Base-by-base conservation (phyloP, 2,797 vertebrate species). In the Streptopelia turtur region DNA sequence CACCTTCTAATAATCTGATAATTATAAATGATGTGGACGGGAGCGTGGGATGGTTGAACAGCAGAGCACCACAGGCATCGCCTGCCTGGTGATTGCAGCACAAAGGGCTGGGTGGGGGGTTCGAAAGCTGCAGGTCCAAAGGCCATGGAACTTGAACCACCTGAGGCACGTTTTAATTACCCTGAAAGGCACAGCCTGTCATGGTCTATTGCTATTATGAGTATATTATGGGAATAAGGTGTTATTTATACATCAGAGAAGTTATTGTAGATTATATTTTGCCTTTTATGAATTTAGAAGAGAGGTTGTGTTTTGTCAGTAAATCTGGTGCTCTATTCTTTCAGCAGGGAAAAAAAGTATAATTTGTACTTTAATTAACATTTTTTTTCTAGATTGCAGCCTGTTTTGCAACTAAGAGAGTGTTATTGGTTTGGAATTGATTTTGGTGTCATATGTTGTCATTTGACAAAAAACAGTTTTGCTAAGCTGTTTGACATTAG, bases 401-500 rank as follows among this genome's bases (percentile, higher is more conserved):
- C 93, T 93, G 80, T 94, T 97, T 96, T 96, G 91, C 83, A 95
- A 93, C 93, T 94, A 97, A 95, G 96, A 93, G 89, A 94, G 88
- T 94, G 93, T 97, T 98, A 97, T 97, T 98, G 97, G 97, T 97
- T 97, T 97, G 97, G 97, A 97, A 98, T 98, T 97, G 97, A 98
- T 98, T 97, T 97, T 89, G 89, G 96, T 97, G 94, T 98, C 97
- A 96, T 97, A 97, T 97, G 96, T 97, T 98, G 97, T 98, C 97
- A 97, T 98, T 98, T 98, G 97, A 97, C 95, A 97, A 97, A 98
- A 95, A 97, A 97, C 97, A 98, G 96, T 98, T 98, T 97, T 98
- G 97, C 97, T 98, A 98, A 98, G 97, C 97, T 97, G 96, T 97
- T 96, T 97, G 97, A 98, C 97, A 97, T 98, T 97, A 96, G 96